Conservation (phyloP, 2,888 invertebrate species). For the Ceratothoa steindachneri region DNA sequence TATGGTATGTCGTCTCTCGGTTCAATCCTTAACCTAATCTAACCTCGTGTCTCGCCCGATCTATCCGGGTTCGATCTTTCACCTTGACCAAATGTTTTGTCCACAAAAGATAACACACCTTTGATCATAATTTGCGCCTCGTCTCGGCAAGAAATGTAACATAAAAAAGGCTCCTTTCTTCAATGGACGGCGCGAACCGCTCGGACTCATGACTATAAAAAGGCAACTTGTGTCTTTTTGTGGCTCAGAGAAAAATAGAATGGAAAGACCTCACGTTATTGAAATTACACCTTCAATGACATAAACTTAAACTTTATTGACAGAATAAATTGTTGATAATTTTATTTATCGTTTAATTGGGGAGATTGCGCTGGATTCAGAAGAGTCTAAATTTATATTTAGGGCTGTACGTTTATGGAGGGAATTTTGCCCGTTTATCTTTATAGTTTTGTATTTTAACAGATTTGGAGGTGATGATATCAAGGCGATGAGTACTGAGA, state of each 20-base stretch:
- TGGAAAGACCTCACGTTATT: neutral
- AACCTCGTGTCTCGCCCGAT: neutral
- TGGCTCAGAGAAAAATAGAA: neutral
- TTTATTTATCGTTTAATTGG: neutral
- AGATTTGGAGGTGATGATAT: too few species aligned
- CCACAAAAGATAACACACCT: neutral
- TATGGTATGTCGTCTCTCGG: neutral
- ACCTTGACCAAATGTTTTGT: neutral
- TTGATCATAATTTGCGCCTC: neutral
- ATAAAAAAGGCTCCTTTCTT: neutral
- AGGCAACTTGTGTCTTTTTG: neutral
- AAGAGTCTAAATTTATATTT: too few species aligned
- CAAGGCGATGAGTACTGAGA: too few species aligned
- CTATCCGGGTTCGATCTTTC: neutral
- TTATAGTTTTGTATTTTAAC: too few species aligned
- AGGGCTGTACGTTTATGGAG: too few species aligned
- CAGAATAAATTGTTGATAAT: neutral
- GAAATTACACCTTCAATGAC: neutral
- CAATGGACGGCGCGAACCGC: neutral
- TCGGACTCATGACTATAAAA: neutral
- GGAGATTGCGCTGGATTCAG: too few species aligned
- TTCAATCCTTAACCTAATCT: neutral
- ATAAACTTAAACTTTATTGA: neutral
- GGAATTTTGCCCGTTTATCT: too few species aligned
- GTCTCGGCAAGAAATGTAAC: neutral